phyloP scores from a whole-genome alignment of 2,888 invertebrate genomes.

The Allacma fusca region DNA sequence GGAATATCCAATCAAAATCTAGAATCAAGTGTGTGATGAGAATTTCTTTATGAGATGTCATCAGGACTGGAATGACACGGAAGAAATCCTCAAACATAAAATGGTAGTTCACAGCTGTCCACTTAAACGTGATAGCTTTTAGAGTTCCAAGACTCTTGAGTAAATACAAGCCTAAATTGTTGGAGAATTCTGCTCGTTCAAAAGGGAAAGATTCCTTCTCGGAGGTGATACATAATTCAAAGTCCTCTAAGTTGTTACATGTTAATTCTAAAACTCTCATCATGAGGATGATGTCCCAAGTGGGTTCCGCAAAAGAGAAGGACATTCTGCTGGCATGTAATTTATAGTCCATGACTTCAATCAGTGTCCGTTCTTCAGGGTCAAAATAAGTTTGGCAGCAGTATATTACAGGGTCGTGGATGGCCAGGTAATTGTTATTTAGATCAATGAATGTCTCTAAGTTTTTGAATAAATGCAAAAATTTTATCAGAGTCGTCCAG shows the following conservation, averaged over 20 bases:
- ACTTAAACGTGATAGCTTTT: conserved; percentile 47
- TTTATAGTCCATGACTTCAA: conserved; percentile 14
- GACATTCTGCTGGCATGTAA: not conserved
- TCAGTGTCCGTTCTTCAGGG: conserved; percentile 7
- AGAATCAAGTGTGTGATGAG: conserved; percentile 48
- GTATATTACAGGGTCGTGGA: not conserved
- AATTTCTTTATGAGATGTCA: conserved; percentile 41
- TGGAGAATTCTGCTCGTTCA: conserved; percentile 49
- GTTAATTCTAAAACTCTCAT: conserved; percentile 28
- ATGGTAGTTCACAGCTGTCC: conserved; percentile 48
- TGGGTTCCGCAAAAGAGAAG: not conserved
- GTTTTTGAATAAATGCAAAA: conserved; percentile 33
- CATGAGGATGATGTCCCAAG: conserved; percentile 19
- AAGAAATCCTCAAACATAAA: conserved; percentile 54
- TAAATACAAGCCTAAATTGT: conserved; percentile 47
- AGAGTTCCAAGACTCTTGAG: conserved; percentile 42
- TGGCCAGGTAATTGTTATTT: not conserved
- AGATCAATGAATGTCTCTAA: conserved; percentile 1
- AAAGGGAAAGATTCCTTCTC: conserved; percentile 25
- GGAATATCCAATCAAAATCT: conserved; percentile 54
- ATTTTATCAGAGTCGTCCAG: conserved; percentile 20
- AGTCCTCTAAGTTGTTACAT: conserved; percentile 26
- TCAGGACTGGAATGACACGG: conserved; percentile 46
- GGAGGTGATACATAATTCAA: conserved; percentile 12
- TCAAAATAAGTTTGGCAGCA: conserved; percentile 31